Base-by-base conservation (phyloP, 2,113 vertebrate species). In the Notothenia coriiceps region DNA sequence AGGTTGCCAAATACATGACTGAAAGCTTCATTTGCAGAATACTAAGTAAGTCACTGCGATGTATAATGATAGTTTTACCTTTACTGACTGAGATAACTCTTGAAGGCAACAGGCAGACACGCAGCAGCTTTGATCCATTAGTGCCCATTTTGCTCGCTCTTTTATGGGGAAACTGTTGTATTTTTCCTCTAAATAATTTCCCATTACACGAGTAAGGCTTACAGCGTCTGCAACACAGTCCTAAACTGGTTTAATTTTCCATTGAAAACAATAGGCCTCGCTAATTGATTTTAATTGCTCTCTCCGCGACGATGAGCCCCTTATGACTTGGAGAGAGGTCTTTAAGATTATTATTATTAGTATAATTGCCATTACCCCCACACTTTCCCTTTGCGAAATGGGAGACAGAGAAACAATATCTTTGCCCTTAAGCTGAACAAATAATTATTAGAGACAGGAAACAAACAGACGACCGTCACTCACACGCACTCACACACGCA, bases 281-380 rank as follows among this genome's bases (percentile, higher is more conserved):
- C 97, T 99, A 99, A 99, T 99, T 99, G 98, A 99, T 99, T 99
- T 98, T 97, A 99, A 99, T 99, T 96, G 96, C 96, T 96, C 96
- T 96, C 96, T 97, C 96, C 95, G 96, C 96, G 95, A 97, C 97
- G 94, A 95, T 96, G 97, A 96, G 96, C 93, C 96, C 96, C 96
- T 97, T 96, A 98, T 98, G 97, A 97, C 96, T 94, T 97, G 95
- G 95, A 96, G 97, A 98, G 97, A 97, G 97, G 96, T 99, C 97
- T 98, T 98, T 97, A 98, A 96, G 95, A 98, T 96, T 97, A 96
- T 97, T 98, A 97, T 98, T 98, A 98, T 97, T 97, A 97, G 96
- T 96, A 96, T 98, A 98, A 99, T 98, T 97, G 97, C 96, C 96
- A 93, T 93, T 94, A 94, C 88, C 93, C 92, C 94, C 95, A 96